phyloP scores from a whole-genome alignment of 2,113 vertebrate species.

The Bettongia penicillata region DNA sequence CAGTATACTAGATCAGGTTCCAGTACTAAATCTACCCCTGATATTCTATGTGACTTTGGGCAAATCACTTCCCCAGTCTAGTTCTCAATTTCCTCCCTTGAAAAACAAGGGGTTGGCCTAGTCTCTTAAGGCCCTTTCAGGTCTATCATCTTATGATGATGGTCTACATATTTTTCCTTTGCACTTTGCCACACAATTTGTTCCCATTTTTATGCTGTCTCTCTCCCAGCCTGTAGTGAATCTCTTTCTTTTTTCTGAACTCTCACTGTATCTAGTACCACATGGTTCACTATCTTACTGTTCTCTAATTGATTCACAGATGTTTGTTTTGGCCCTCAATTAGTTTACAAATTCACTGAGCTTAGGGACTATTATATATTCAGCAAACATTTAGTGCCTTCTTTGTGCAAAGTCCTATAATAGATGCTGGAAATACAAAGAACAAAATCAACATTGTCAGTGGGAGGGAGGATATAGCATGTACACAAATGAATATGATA shows the following conservation, averaged over 20 bases:
- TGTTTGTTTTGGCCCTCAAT: neutral
- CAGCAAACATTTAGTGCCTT: neutral
- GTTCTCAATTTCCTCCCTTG: neutral
- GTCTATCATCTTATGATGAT: neutral
- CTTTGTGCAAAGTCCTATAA: neutral
- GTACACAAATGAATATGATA: neutral
- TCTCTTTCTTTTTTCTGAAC: neutral
- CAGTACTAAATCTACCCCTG: neutral
- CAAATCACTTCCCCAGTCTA: neutral
- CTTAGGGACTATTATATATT: neutral
- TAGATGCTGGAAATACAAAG: neutral
- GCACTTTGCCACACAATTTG: neutral
- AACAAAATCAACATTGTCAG: neutral
- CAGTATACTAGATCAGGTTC: neutral
- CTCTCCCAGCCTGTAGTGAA: neutral
- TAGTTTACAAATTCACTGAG: neutral
- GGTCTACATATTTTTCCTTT: neutral
- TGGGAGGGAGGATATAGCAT: neutral
- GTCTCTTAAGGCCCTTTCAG: neutral
- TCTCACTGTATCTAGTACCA: neutral
- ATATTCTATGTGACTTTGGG: neutral
- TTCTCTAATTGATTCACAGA: neutral
- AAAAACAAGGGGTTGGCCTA: neutral
- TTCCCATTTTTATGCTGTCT: neutral
- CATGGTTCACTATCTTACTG: neutral